phyloP scores from a whole-genome alignment of 2,888 invertebrate genomes.

The Cosmopolites sordidus region DNA sequence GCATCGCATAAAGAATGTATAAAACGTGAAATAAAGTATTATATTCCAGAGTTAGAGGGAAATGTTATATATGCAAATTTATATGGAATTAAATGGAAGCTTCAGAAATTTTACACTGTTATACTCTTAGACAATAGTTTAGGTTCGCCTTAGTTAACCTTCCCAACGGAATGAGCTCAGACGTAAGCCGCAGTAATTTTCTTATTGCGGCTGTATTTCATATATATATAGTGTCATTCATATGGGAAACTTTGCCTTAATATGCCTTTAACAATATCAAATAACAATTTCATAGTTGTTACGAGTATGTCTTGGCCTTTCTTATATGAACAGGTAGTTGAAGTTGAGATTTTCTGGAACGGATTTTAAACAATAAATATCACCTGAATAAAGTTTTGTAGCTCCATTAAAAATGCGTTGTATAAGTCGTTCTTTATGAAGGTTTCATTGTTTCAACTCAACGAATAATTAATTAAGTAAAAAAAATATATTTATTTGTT shows the following conservation, averaged over 20 bases:
- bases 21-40: background rate
- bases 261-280: constrained; percentile 18
- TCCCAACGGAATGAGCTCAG: background rate
- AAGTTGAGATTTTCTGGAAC: constrained; percentile 23
- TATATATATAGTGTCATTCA: background rate
- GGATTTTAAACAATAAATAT: background rate
- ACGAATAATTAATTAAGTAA: too few species aligned
- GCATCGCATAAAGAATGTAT: too few species aligned
- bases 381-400: too few species aligned
- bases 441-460: too few species aligned
- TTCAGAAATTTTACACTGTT: background rate
- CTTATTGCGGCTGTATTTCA: background rate
- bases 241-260: background rate
- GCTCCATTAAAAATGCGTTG: too few species aligned
- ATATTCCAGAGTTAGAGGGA: background rate
- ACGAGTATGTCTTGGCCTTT: constrained; percentile 25
- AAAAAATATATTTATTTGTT: too few species aligned
- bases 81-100: constrained; percentile 9
- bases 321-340: constrained; percentile 18
- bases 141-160: background rate
- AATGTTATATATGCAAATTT: constrained; percentile 21
- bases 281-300: constrained; percentile 27
- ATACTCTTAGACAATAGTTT: background rate
- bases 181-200: background rate
- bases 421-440: too few species aligned